Conservation (phyloP, 1,140 invertebrate genomes). For the Lasioglossum albipes region DNA sequence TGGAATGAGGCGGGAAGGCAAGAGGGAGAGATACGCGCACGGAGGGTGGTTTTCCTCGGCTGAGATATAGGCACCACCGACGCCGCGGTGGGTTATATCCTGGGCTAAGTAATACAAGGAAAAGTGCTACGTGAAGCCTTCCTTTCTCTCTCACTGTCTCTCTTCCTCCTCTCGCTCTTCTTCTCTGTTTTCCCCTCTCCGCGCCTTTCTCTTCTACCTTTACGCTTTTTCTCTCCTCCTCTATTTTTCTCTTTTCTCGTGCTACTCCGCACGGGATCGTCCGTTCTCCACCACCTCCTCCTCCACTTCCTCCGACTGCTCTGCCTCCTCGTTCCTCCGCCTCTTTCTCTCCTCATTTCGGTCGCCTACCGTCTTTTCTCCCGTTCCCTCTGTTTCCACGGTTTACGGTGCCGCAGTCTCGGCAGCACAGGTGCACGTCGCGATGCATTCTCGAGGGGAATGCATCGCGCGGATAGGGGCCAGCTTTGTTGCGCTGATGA, state of each 20-base stretch:
- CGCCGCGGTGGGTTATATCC: constrained; percentile 71
- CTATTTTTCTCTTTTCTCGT: constrained; percentile 44
- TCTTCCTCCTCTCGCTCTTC: too few species aligned
- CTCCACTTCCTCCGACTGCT: neutral
- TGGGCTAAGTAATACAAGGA: constrained; percentile 78
- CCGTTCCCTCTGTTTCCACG: constrained; percentile 15
- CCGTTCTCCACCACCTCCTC: neutral
- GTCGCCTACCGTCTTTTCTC: neutral
- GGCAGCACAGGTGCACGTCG: constrained; percentile 62
- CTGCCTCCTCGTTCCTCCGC: neutral
- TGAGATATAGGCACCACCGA: constrained; percentile 74
- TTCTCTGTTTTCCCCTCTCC: too few species aligned
- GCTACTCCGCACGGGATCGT: neutral
- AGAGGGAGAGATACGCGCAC: constrained; percentile 72
- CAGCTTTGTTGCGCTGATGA: constrained; percentile 55
- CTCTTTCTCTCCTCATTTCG: neutral
- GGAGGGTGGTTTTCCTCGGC: constrained; percentile 75
- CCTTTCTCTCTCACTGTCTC: constrained; percentile 18
- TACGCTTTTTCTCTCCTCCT: neutral
- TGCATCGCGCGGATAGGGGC: constrained; percentile 46
- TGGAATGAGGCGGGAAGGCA: constrained; percentile 36
- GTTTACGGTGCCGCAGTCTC: constrained; percentile 50
- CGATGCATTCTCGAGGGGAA: constrained; percentile 61
- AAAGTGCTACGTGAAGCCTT: constrained; percentile 73
- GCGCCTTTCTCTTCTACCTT: neutral